Percentiles rank a stretch among this genome's conserved stretches.
Evolutionary conservation across 2,888 invertebrate genomes (phyloP).

Genomic region (Amblyjoppa fuscipennis): DNA sequence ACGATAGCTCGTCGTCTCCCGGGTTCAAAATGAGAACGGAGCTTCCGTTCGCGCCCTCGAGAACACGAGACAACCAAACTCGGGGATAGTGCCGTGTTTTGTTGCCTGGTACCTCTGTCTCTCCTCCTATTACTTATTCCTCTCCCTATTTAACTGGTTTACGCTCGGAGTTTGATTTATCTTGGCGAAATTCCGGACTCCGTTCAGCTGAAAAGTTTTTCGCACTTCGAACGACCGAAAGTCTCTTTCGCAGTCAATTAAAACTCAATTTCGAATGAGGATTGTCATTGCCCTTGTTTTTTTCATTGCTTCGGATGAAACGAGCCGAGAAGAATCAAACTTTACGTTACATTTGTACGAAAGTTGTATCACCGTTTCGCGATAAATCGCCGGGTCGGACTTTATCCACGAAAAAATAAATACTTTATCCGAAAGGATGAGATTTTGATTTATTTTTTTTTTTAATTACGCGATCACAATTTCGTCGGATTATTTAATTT

Average conservation of each 20-base stretch:
- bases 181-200: neutral
- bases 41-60: neutral
- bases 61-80: neutral
- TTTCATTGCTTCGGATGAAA: too few species aligned
- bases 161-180: constrained; percentile 7
- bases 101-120: constrained; percentile 18
- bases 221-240: neutral
- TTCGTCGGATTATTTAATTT: too few species aligned
- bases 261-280: neutral
- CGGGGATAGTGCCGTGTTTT: neutral
- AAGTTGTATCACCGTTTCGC: too few species aligned
- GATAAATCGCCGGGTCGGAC: too few species aligned
- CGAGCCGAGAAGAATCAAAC: too few species aligned
- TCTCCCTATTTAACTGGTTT: neutral
- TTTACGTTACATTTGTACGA: too few species aligned
- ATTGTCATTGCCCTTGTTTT: neutral
- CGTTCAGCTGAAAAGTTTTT: neutral
- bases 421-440: too few species aligned
- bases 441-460: too few species aligned
- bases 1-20: constrained; percentile 19
- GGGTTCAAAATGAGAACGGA: constrained; percentile 2
- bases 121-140: constrained; percentile 2
- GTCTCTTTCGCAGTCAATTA: neutral
- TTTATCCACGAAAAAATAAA: too few species aligned
- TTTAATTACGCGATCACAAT: too few species aligned